These are phyloP conservation scores for Magallana angulata DNA, from an alignment of 1,140 invertebrate species.

Conservation along the genomic window DNA sequence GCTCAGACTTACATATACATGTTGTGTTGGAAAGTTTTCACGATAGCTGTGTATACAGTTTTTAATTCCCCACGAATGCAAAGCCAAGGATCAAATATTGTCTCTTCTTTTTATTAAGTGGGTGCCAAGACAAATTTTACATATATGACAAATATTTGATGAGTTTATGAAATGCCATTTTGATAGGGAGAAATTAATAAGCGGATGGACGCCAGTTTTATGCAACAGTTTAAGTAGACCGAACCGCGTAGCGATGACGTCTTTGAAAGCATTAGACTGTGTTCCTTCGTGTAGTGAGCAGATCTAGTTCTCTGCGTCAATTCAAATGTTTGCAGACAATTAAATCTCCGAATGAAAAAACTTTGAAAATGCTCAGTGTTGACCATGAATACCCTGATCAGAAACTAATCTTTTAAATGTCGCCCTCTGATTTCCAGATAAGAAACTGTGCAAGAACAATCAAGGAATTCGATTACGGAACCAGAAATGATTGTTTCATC, in stretches of 20 bases:
- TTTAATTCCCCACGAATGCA: constrained; percentile 24
- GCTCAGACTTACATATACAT: background rate
- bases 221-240: background rate
- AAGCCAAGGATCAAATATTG: constrained; percentile 30
- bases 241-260: background rate
- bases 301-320: constrained; percentile 2
- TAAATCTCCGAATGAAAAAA: constrained; percentile 13
- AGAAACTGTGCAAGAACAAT: background rate
- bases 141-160: constrained; percentile 28
- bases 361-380: background rate
- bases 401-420: constrained; percentile 22
- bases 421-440: background rate
- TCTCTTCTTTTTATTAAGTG: constrained; percentile 21
- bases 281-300: background rate
- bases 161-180: constrained; percentile 7
- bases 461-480: no score
- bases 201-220: background rate
- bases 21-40: background rate
- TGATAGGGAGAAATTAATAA: constrained; percentile 5
- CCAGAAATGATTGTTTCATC: no score
- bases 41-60: constrained; percentile 5
- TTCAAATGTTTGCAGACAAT: constrained; percentile 27
- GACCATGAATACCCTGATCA: background rate
- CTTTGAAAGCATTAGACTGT: background rate
- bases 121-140: constrained; percentile 24